phyloP scores from a whole-genome alignment of 2,113 vertebrate species.

The Plecotus auritus region DNA sequence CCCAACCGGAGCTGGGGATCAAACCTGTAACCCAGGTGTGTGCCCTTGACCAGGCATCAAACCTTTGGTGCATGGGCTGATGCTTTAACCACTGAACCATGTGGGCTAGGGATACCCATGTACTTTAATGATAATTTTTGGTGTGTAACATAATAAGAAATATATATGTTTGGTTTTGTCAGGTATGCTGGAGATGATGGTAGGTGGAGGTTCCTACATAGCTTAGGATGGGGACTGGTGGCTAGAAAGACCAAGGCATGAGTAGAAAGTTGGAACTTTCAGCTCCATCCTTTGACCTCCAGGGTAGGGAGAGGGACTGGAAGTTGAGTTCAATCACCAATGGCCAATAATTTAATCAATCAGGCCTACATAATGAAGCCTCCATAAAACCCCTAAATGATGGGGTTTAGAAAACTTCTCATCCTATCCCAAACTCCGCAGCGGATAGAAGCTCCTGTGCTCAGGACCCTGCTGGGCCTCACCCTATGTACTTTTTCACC shows the following conservation, averaged over 20 bases:
- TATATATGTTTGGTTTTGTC: neutral
- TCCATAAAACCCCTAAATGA: neutral
- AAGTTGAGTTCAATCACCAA: neutral
- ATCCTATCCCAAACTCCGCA: neutral
- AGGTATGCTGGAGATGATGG: neutral
- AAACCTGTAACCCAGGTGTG: too few relatives aligned
- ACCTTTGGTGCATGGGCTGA: too few relatives aligned
- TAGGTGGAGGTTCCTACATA: neutral
- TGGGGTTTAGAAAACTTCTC: neutral
- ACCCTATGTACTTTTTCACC: neutral
- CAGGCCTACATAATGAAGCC: neutral
- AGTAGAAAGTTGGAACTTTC: neutral
- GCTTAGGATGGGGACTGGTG: neutral
- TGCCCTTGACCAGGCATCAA: too few relatives aligned
- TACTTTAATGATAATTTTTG: neutral
- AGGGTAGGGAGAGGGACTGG: neutral
- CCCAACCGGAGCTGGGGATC: too few relatives aligned
- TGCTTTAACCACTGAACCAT: too few relatives aligned
- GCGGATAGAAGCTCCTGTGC: neutral
- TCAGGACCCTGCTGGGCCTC: neutral
- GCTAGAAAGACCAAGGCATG: neutral
- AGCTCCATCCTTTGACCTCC: neutral
- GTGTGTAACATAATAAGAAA: neutral
- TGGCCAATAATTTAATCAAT: neutral
- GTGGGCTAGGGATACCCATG: too few relatives aligned